Conservation (phyloP, 2,888 invertebrate genomes). For the Schizotus pectinicornis region DNA sequence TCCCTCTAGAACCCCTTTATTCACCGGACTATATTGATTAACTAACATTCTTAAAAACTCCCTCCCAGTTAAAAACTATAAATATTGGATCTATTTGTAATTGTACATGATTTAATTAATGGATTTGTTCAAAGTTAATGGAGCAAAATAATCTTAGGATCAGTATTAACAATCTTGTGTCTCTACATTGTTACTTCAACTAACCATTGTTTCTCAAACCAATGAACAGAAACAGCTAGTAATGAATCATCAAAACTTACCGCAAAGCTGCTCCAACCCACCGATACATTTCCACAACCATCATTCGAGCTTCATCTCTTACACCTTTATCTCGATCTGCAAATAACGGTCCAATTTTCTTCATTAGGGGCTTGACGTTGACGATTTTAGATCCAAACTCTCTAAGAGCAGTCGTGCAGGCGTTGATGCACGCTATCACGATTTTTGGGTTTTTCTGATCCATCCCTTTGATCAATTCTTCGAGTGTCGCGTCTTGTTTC, state of each 20-base stretch:
- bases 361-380: conserved; percentile 85
- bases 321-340: conserved; percentile 92
- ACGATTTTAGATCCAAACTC: conserved; percentile 94
- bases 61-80: no score
- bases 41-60: no score
- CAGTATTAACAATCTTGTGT: no score
- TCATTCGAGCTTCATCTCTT: conserved; percentile 87
- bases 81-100: no score
- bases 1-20: no score
- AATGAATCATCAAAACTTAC: conserved; percentile 35
- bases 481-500: conserved; percentile 87
- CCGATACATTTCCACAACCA: conserved; percentile 92
- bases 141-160: no score
- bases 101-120: no score
- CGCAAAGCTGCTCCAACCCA: conserved; percentile 58
- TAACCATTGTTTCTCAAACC: neutral
- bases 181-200: no score
- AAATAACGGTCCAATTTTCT: conserved; percentile 82
- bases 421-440: conserved; percentile 81
- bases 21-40: no score
- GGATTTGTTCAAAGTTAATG: no score
- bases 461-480: conserved; percentile 92
- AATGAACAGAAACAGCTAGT: neutral
- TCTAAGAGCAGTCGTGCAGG: conserved; percentile 77
- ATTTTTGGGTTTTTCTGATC: conserved; percentile 97